These are phyloP conservation scores for Cebus imitator DNA, from an alignment of 2,113 vertebrate genomes.

Conservation along the genomic window DNA sequence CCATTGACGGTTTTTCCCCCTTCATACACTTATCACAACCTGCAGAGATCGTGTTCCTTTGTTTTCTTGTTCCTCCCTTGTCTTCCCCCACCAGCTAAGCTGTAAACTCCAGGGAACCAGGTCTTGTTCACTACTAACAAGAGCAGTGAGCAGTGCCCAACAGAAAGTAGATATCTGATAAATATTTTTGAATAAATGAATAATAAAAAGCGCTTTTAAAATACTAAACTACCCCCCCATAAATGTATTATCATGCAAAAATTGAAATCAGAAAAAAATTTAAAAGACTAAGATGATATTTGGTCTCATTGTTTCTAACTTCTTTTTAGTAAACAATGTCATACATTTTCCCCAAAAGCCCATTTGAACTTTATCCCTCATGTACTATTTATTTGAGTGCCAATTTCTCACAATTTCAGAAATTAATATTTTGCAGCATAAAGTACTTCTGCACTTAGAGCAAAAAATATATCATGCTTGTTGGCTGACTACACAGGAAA, in stretches of 20 bases:
- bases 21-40: neutral
- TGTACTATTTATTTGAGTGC: neutral
- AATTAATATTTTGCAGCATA: neutral
- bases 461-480: neutral
- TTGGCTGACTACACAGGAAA: neutral
- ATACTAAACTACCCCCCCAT: neutral
- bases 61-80: neutral
- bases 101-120: neutral
- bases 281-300: neutral
- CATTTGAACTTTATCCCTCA: neutral
- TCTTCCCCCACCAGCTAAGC: neutral
- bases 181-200: neutral
- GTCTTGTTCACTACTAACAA: neutral
- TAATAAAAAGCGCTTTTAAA: neutral
- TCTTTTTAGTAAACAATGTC: neutral
- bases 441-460: constrained; percentile 1
- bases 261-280: neutral
- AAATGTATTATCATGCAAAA: neutral
- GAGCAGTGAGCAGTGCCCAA: neutral
- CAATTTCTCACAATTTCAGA: constrained; percentile 5
- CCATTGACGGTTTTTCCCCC: neutral
- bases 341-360: neutral
- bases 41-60: neutral
- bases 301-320: neutral
- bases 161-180: neutral